phyloP scores from a whole-genome alignment of 2,888 invertebrate genomes.

The Euplagia quadripunctaria region DNA sequence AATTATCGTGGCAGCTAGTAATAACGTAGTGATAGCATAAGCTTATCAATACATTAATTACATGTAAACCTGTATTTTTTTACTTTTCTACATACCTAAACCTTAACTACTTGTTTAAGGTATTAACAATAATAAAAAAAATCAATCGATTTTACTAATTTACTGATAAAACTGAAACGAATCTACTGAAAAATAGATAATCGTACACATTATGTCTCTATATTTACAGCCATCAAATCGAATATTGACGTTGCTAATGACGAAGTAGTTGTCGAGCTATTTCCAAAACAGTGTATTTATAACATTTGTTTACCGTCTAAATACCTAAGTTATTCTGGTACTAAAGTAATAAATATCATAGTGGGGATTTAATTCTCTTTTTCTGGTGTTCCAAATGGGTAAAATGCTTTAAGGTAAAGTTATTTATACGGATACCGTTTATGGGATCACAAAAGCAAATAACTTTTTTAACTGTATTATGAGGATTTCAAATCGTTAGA shows the following conservation, averaged over 20 bases:
- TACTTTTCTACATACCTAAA: no score
- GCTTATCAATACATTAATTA: no score
- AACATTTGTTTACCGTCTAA: constrained; percentile 13
- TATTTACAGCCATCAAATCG: constrained; percentile 10
- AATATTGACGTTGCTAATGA: constrained; percentile 23
- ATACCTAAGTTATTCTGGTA: background rate
- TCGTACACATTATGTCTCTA: background rate
- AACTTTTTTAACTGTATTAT: no score
- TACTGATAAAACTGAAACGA: background rate
- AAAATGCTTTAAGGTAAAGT: background rate
- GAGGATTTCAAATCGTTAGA: no score
- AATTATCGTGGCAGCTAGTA: no score
- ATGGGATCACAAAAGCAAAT: no score
- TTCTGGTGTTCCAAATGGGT: background rate
- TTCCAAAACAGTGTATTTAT: constrained; percentile 22
- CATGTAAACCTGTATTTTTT: no score
- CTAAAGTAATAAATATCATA: background rate
- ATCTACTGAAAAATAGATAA: background rate
- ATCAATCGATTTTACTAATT: no score
- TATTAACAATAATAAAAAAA: no score
- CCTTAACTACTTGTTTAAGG: no score
- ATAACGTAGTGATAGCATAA: no score
- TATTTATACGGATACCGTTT: background rate
- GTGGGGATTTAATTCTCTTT: background rate
- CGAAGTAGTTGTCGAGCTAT: constrained; percentile 26